Base-by-base conservation (phyloP, 2,113 vertebrate genomes). In the Brachypteracias leptosomus region DNA sequence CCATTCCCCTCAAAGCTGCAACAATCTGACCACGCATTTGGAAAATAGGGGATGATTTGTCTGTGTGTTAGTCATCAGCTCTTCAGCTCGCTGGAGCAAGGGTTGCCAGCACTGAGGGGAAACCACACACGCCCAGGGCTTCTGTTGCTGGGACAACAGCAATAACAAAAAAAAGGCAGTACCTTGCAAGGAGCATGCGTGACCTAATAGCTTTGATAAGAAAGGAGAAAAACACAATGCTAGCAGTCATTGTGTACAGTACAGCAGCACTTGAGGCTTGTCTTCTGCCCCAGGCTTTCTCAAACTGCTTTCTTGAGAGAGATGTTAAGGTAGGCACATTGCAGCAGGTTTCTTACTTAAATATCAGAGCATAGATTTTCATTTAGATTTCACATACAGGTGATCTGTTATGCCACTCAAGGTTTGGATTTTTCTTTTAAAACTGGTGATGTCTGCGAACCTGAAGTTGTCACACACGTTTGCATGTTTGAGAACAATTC, bases 131-230 rank as follows among this genome's bases (percentile, higher is more conserved):
- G 81, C 67, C 73, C 33, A 7, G 3, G 16, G 33, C 31, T 96
- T 52, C 72, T 88, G 83, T 40, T 83, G 82, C 90, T 57, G 80
- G 29, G 59, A 82, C 7, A 5, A 94, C 92, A 81, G 49, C n/a
- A 78, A 40, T 16, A 66, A n/a, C 1, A 61, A 58, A 22, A 38
- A 76, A 83, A 76, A 62, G 54, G 57, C 36, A 68, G 54, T 22
- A 80, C 82, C 61, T 84, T 89, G 78, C n/a, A 85, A 82, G 62
- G 35, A 79, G 59, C 68, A 63, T 21, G 29, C 4, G 13, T 80
- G 67, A 94, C 20, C 33, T 75, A 65, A 95, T 20, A 70, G 90
- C 88, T 96, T 94, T 83, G 89, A 61, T 88, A 76, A 77, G 84
- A 95, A 85, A 61, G 19, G 33, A 62, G 52, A 26, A 40, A 42